Percentiles rank a stretch among this genome's conserved stretches.
phyloP scores from a whole-genome alignment of 2,888 invertebrate species.

The Andrena dorsata region DNA sequence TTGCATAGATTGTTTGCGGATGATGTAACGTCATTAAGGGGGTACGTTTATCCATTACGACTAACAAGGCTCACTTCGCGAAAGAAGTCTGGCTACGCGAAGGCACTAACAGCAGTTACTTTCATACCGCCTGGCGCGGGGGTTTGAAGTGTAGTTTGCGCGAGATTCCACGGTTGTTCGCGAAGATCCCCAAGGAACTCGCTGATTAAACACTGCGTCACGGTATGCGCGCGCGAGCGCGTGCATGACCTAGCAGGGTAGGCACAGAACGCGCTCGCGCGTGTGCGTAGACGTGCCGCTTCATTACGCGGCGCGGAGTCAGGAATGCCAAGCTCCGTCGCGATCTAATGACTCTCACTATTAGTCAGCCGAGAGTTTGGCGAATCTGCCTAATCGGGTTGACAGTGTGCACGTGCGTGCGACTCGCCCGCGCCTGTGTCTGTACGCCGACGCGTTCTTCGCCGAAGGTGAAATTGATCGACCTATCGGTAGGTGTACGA shows the following conservation, averaged over 20 bases:
- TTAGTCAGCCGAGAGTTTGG: slow-evolving; percentile 57
- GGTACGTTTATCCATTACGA: slow-evolving; percentile 34
- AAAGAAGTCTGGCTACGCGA: not conserved
- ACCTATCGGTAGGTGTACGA: slow-evolving; percentile 66
- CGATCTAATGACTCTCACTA: slow-evolving; percentile 63
- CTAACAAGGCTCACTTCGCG: slow-evolving; percentile 26
- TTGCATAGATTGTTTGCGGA: slow-evolving; percentile 32
- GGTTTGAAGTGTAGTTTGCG: not conserved
- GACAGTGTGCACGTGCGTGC: slow-evolving; percentile 49
- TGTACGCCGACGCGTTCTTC: not conserved
- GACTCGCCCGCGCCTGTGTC: slow-evolving; percentile 12
- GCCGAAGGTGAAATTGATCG: slow-evolving; percentile 65
- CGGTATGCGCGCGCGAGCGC: not conserved
- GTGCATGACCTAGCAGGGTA: not conserved
- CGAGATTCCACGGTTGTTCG: slow-evolving; percentile 11
- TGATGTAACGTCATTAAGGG: slow-evolving; percentile 48
- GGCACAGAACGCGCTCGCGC: not conserved
- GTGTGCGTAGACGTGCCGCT: slow-evolving; percentile 38
- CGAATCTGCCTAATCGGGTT: slow-evolving; percentile 63
- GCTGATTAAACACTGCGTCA: slow-evolving; percentile 42
- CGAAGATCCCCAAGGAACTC: slow-evolving; percentile 20
- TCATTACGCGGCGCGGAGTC: slow-evolving; percentile 57
- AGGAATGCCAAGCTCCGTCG: slow-evolving; percentile 65
- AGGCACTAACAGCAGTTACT: not conserved
- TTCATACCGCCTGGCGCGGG: not conserved